Conservation (phyloP, 2,797 vertebrate genomes). For the Pseudomugil gertrudae region DNA sequence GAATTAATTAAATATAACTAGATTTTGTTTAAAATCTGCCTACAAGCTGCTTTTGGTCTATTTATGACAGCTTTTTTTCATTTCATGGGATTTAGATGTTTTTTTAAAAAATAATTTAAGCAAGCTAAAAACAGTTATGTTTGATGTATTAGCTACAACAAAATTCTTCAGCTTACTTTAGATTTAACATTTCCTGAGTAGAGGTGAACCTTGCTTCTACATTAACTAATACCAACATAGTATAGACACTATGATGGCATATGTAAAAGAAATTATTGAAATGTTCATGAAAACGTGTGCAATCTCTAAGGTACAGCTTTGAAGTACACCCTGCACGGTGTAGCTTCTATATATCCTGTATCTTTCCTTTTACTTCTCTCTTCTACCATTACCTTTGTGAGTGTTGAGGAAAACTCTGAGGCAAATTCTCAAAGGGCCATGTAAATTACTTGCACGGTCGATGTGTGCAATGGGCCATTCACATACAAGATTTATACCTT, state of each 20-base stretch:
- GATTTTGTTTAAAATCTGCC: not conserved
- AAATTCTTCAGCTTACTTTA: not conserved
- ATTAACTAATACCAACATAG: not conserved
- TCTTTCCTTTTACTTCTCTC: conserved; percentile 9
- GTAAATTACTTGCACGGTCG: conserved; percentile 75
- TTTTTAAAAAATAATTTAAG: not conserved
- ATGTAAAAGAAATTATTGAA: conserved; percentile 5
- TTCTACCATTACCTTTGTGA: conserved; percentile 50
- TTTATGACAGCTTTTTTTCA: not conserved
- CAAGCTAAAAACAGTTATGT: not conserved
- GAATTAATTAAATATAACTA: no score
- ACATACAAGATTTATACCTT: conserved; percentile 79
- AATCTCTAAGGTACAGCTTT: conserved; percentile 20
- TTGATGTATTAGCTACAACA: not conserved
- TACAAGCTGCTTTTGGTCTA: not conserved
- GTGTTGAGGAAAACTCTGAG: conserved; percentile 61
- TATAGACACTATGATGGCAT: not conserved
- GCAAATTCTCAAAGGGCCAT: conserved; percentile 73
- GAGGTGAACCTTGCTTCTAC: not conserved
- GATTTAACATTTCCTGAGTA: not conserved
- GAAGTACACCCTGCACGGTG: conserved; percentile 11
- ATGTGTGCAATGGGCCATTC: conserved; percentile 80
- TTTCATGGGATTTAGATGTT: not conserved
- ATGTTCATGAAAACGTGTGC: conserved; percentile 16
- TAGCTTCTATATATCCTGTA: conserved; percentile 3